A percentile compares a stretch with the other conserved stretches of the same genome.
Evolutionary conservation across 2,113 vertebrate species (phyloP).

Genomic region (Sinosuthora webbiana): DNA sequence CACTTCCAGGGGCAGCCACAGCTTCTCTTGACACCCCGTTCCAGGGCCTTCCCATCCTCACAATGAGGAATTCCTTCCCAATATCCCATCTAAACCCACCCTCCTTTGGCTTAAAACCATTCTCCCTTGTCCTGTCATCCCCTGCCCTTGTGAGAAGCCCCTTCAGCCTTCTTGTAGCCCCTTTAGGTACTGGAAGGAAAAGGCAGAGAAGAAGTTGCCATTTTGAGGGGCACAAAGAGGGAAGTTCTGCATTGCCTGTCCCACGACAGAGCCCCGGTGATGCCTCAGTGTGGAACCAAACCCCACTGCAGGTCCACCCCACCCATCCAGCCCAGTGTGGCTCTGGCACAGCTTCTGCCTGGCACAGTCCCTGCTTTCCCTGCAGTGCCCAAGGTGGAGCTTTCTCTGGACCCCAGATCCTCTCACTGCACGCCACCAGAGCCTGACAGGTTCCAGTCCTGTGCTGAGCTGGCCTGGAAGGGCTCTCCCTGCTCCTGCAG

Average conservation of each 20-base stretch:
- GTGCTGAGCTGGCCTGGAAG: neutral
- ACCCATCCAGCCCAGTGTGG: neutral
- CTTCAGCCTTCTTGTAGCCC: neutral
- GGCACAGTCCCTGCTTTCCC: neutral
- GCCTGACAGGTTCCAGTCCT: neutral
- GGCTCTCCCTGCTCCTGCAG: neutral
- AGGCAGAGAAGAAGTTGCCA: neutral
- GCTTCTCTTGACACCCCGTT: neutral
- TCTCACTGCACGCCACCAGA: neutral
- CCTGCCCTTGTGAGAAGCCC: neutral
- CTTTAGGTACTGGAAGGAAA: neutral
- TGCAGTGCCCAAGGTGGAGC: neutral
- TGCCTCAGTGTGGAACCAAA: fast-evolving
- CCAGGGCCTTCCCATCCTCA: neutral
- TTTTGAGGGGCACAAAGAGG: neutral
- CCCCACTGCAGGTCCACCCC: neutral
- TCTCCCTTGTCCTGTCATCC: neutral
- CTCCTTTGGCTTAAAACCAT: neutral
- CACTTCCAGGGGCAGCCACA: neutral
- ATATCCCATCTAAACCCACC: neutral
- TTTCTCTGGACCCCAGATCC: neutral
- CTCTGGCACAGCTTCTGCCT: neutral
- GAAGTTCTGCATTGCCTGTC: neutral
- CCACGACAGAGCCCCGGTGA: fast-evolving
- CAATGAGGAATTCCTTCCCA: neutral